Base-by-base conservation (phyloP, 2,888 invertebrate species). In the Dryocosmus kuriphilus region DNA sequence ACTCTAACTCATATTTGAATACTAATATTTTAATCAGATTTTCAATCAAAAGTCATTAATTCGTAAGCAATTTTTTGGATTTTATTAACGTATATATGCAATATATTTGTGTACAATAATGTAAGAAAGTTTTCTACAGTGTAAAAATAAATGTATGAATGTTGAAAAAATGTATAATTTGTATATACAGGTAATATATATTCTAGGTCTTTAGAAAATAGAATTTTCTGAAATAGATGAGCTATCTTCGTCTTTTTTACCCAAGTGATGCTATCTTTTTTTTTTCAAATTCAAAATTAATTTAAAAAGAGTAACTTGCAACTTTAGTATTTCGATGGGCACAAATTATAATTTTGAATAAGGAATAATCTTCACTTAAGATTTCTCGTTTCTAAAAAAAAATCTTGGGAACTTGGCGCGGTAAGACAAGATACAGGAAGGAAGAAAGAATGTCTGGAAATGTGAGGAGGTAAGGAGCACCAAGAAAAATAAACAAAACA, bases 401-500 rank as follows among this genome's bases (percentile, higher is more conserved):
- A n/a, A 32, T 55, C 4, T 9, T 57, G 2, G 57, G 57, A 24
- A 24, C 24, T 22, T 57, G 7, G 24, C 11, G 9, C 22, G 24
- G 22, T 57, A 32, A 71, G 27, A 51, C 27, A 30, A 24, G 30
- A 46, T 67, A 16, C 46, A 46, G 41, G 24, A 71, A 30, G 71
- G 46, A 67, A 41, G 16, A 74, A 80, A 65, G 75, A 76, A 74
- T 55, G 62, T 60, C 22, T 67, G n/a, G 60, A 35, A 75, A 57
- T 41, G 73, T 46, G 62, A 57, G 51, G 57, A 73, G 74, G 74
- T 77, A 80, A 77, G 81, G 78, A 76, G 75, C 79, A 63, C 80
- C 63, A 79, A 79, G 75, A 75, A 75, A 79, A 78, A 80, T 80
- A 80, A 77, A 80, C 77, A 79, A 77, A 77, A 62, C 46, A 74